phyloP scores from a whole-genome alignment of 2,888 invertebrate species.

The Drosophila kokeensis region DNA sequence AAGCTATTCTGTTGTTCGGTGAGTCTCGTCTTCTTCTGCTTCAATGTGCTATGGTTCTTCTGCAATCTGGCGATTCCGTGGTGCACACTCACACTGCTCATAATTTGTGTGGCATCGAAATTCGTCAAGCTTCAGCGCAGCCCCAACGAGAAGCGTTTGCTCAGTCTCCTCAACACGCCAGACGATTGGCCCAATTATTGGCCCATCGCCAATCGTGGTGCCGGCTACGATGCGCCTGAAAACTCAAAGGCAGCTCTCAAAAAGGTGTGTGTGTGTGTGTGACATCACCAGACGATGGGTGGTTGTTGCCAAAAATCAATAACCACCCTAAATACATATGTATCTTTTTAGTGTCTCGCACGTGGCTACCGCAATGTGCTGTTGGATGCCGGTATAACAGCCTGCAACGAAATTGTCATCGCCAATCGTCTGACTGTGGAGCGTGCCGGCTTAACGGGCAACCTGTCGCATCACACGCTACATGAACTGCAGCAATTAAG shows the following conservation, averaged over 20 bases:
- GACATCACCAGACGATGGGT: constrained; percentile 45
- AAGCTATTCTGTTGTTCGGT: constrained; percentile 83
- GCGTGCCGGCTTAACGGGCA: constrained; percentile 79
- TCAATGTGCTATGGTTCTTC: constrained; percentile 84
- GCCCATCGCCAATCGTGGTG: constrained; percentile 84
- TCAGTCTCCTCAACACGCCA: constrained; percentile 78
- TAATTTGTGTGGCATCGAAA: constrained; percentile 84
- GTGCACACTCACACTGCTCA: constrained; percentile 82
- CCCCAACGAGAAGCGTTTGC: constrained; percentile 82
- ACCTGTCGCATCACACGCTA: constrained; percentile 75
- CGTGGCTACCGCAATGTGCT: constrained; percentile 84
- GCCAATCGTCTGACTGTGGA: constrained; percentile 81
- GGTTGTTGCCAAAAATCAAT: constrained; percentile 65
- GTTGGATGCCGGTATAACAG: constrained; percentile 83
- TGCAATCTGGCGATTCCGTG: constrained; percentile 84
- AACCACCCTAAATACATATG: constrained; percentile 40
- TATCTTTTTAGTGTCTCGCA: constrained; percentile 77
- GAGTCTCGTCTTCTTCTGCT: constrained; percentile 82
- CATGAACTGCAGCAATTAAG: constrained; percentile 83
- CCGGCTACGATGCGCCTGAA: constrained; percentile 85
- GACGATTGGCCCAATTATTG: constrained; percentile 83
- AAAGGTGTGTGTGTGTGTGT: constrained; percentile 73
- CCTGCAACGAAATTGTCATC: constrained; percentile 84
- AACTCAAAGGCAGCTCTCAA: constrained; percentile 84
- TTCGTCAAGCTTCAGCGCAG: constrained; percentile 83